phyloP scores from a whole-genome alignment of 2,113 vertebrate genomes.

The Larimichthys crocea region DNA sequence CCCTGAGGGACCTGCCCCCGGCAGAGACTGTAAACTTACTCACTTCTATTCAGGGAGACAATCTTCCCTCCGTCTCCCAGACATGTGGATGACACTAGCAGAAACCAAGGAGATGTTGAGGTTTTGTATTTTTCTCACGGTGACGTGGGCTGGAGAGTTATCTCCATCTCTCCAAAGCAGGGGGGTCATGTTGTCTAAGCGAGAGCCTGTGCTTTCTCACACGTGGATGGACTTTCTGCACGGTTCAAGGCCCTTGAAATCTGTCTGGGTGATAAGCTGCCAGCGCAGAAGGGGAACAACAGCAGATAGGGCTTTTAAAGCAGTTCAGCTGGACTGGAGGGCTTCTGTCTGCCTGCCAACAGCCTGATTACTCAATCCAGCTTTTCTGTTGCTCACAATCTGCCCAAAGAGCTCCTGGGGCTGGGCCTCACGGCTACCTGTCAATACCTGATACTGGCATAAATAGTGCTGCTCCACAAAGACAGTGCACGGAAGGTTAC shows the following conservation, averaged over 20 bases:
- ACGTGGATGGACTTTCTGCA: slow-evolving; percentile 73
- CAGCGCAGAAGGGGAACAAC: slow-evolving; percentile 72
- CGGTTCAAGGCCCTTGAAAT: slow-evolving; percentile 82
- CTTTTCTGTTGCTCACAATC: slow-evolving; percentile 71
- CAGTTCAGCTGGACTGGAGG: slow-evolving; percentile 79
- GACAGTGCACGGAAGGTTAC: slow-evolving; percentile 42
- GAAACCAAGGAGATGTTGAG: slow-evolving; percentile 28
- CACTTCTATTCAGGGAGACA: slow-evolving; percentile 46
- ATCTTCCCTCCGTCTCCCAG: slow-evolving; percentile 23
- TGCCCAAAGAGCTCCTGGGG: slow-evolving; percentile 59
- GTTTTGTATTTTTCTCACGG: slow-evolving; percentile 68
- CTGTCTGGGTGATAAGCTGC: slow-evolving; percentile 83
- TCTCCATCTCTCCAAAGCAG: slow-evolving; percentile 52
- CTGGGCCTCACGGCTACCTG: slow-evolving; percentile 65
- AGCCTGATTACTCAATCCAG: slow-evolving; percentile 83
- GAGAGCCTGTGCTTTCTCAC: slow-evolving; percentile 71
- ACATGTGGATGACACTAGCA: slow-evolving; percentile 50
- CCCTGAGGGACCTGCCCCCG: slow-evolving; percentile 54
- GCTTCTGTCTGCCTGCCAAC: slow-evolving; percentile 83
- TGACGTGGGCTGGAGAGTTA: slow-evolving; percentile 51
- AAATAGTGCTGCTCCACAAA: slow-evolving; percentile 57
- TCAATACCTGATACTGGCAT: slow-evolving; percentile 76
- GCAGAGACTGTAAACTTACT: slow-evolving; percentile 56
- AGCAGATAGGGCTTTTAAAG: slow-evolving; percentile 82
- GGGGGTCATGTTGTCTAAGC: slow-evolving; percentile 67